Base-by-base conservation (phyloP, 2,888 invertebrate genomes). In the Hyalella azteca region DNA sequence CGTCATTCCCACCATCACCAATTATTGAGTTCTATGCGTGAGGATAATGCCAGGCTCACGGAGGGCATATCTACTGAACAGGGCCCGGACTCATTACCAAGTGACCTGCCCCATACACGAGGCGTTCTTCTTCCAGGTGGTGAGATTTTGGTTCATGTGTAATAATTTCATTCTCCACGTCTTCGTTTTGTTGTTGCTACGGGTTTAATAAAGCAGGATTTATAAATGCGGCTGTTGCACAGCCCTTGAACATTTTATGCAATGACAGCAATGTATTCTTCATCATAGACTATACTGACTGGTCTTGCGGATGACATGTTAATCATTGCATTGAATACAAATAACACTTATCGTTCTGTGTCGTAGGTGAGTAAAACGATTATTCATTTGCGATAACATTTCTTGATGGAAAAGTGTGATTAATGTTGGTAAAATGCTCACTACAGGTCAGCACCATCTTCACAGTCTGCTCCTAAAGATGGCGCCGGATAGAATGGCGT, bases 401-500 rank as follows among this genome's bases (percentile, higher is more conserved):
- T 54, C 29, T 7, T 66, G 19, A 1, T 36, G 13, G 7, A 32
- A 66, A 36, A 5, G 1, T 36, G 2, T 36, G 19, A 29, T 13
- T 66, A 26, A 3, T 60, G 9, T 36, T 1, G 36, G 39, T 45
- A 15, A 45, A 11, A 45, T 45, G 15, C 11, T 26, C 22, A 15
- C 11, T 29, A 15, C 75, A 75, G 75, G 36, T n/a, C 26, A 75
- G 26, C 40, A n/a, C n/a, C 75, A 41, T 22, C 39, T 75, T n/a
- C n/a, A 75, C 45, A 75, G 29, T 45, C 32, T 75, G 41, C 75
- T 75, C n/a, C 22, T 45, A 4, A 75, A 45, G 45, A n/a, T 75
- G 0, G 75, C 45, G 11, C 75, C 75, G 1, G 75, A 75, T 15
- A 13, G 40, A 45, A 26, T 75, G 2, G 75, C 75, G 1, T 45